Percentiles rank a stretch among this genome's conserved stretches.
phyloP scores from a whole-genome alignment of 2,888 invertebrate genomes.

The Agonopterix heracliana region DNA sequence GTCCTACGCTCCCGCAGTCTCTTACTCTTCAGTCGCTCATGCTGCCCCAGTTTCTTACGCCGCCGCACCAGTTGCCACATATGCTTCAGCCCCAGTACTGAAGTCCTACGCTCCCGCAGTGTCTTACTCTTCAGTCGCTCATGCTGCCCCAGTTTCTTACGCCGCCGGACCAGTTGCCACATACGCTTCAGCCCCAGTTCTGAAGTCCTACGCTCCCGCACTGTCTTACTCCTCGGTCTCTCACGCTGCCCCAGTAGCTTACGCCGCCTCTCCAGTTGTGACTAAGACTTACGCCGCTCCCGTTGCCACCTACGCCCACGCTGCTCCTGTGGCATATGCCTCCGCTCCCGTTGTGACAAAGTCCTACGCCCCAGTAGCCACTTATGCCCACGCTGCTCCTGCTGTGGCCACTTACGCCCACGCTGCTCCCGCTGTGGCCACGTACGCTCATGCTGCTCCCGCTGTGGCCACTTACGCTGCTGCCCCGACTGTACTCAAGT shows the following conservation, averaged over 20 bases:
- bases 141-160: conserved; percentile 23
- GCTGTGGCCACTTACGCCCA: conserved; percentile 11
- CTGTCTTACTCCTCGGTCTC: conserved; percentile 18
- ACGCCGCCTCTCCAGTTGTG: conserved; percentile 24
- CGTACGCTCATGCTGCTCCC: conserved; percentile 29
- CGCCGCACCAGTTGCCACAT: conserved; percentile 24
- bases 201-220: conserved; percentile 22
- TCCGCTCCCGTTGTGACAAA: conserved; percentile 43
- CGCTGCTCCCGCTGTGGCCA: conserved; percentile 15
- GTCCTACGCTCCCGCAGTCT: conserved; percentile 17
- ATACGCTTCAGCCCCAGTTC: conserved; percentile 46
- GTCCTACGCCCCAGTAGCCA: conserved; percentile 33
- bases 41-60: conserved; percentile 50
- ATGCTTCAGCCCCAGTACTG: conserved; percentile 18
- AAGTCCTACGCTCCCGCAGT: conserved; percentile 16
- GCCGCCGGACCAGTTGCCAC: conserved; percentile 37
- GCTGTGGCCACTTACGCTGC: conserved; percentile 55
- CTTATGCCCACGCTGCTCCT: conserved; percentile 23
- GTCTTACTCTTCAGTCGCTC: conserved; percentile 13
- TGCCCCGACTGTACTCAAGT: conserved; percentile 37
- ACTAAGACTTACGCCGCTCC: conserved; percentile 29
- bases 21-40: conserved; percentile 18
- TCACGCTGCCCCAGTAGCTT: conserved; percentile 48
- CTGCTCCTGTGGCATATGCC: conserved; percentile 39
- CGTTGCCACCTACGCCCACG: conserved; percentile 24